phyloP scores from a whole-genome alignment of 2,797 vertebrate genomes.

The Emys orbicularis region DNA sequence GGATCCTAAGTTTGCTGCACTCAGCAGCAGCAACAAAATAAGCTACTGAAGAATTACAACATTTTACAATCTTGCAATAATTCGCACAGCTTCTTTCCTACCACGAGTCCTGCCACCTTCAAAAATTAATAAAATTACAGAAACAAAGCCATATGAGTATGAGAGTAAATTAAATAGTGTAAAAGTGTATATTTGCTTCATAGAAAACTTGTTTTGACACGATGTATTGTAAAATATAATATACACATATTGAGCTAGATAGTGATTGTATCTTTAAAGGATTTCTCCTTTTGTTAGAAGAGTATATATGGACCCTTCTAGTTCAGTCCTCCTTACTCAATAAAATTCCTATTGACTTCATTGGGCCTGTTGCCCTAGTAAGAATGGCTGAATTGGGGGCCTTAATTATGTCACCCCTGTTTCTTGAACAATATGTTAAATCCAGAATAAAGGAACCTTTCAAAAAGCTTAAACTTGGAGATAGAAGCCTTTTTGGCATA shows the following conservation, averaged over 20 bases:
- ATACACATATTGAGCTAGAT: accelerated
- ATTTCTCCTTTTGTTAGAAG: accelerated
- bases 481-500: not conserved
- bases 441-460: not conserved
- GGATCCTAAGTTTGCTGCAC: not conserved
- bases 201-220: accelerated
- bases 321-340: accelerated
- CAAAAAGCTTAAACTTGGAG: not conserved
- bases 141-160: not conserved
- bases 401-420: not conserved
- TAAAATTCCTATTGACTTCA: not conserved
- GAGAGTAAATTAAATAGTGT: accelerated
- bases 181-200: accelerated
- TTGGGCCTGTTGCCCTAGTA: accelerated
- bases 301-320: not conserved
- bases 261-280: not conserved
- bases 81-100: accelerated
- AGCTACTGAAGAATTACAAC: not conserved
- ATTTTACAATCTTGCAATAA: not conserved
- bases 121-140: not conserved
- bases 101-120: accelerated
- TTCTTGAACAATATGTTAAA: not conserved
- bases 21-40: not conserved
- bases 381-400: accelerated
- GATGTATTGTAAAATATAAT: accelerated